Percentiles rank a stretch among this genome's conserved stretches.
phyloP scores from a whole-genome alignment of 2,113 vertebrate genomes.

The Esox niger region DNA sequence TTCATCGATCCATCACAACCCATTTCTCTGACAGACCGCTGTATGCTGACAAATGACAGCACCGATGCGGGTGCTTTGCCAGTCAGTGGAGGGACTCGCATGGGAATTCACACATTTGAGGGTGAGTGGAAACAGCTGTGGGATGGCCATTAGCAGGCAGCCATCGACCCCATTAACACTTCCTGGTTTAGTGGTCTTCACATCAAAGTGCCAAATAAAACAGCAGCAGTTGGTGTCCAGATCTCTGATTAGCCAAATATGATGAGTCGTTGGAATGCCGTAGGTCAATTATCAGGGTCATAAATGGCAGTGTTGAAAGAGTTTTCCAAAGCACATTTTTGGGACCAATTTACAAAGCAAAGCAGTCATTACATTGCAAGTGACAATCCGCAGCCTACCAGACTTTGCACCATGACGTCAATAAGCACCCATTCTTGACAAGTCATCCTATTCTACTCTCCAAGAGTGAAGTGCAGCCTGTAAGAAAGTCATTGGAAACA shows the following conservation, averaged over 20 bases:
- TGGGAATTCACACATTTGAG: not conserved
- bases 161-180: not conserved
- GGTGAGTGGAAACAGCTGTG: not conserved
- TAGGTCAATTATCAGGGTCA: too few relatives aligned
- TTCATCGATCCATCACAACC: not conserved
- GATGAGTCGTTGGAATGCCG: too few relatives aligned
- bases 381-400: too few relatives aligned
- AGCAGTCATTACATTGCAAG: too few relatives aligned
- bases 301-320: too few relatives aligned
- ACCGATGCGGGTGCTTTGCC: slow-evolving; percentile 8
- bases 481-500: too few relatives aligned
- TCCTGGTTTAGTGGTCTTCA: not conserved
- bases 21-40: slow-evolving; percentile 19
- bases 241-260: not conserved
- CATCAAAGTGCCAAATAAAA: not conserved
- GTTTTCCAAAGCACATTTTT: too few relatives aligned
- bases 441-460: too few relatives aligned
- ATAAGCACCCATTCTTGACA: too few relatives aligned
- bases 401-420: too few relatives aligned
- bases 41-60: slow-evolving; percentile 19
- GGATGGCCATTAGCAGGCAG: not conserved
- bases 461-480: too few relatives aligned
- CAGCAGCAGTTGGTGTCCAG: not conserved
- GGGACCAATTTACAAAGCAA: too few relatives aligned
- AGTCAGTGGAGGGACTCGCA: not conserved